Conservation (phyloP, 2,888 invertebrate species). For the Lampropteryx suffumata region DNA sequence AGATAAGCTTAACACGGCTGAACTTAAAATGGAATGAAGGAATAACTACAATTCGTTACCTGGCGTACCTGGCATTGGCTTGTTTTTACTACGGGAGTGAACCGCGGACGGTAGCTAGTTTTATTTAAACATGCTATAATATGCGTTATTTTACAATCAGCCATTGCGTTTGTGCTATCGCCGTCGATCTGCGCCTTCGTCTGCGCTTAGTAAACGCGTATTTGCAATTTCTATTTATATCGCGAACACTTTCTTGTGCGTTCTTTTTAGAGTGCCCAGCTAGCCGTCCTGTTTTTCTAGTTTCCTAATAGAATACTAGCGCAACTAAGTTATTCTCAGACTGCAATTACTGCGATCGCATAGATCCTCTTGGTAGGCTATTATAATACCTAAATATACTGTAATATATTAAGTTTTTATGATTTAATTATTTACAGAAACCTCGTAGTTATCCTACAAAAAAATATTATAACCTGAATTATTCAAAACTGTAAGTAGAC, state of each 20-base stretch:
- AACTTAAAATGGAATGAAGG: too few relatives aligned
- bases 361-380: constrained; percentile 13
- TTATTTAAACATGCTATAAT: background rate
- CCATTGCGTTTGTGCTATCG: background rate
- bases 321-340: constrained; percentile 33
- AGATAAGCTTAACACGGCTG: too few relatives aligned
- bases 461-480: too few relatives aligned
- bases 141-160: background rate
- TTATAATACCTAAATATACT: constrained; percentile 11
- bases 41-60: too few relatives aligned
- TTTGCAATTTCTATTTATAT: constrained; percentile 51
- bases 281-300: constrained; percentile 48
- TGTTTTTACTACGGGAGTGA: too few relatives aligned
- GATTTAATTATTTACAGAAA: too few relatives aligned
- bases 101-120: background rate
- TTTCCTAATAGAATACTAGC: constrained; percentile 44
- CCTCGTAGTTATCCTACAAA: too few relatives aligned
- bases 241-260: constrained; percentile 52
- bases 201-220: constrained; percentile 5
- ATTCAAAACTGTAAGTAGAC: too few relatives aligned
- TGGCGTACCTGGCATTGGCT: too few relatives aligned
- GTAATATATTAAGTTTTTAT: too few relatives aligned
- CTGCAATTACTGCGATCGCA: constrained; percentile 14
- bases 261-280: constrained; percentile 36
- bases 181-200: background rate